Evolutionary conservation across 2,888 invertebrate genomes (phyloP).

Genomic region (Plagiodera versicolora): DNA sequence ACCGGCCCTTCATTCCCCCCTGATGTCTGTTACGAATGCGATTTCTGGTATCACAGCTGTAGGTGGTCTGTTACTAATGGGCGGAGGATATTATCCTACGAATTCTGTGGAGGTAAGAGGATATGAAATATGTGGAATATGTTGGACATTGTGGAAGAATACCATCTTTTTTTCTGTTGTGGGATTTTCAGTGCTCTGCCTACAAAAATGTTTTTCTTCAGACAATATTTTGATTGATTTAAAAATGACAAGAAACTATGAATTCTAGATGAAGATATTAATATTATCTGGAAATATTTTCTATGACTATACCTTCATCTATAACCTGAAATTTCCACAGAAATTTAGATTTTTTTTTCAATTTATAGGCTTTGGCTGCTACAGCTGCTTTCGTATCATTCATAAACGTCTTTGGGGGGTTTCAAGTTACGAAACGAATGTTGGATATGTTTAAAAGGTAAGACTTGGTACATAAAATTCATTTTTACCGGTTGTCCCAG

Average conservation of each 20-base stretch:
- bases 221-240: too few species aligned
- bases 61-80: conserved; percentile 86
- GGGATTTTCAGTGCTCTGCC: too few species aligned
- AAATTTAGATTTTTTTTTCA: too few species aligned
- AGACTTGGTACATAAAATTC: conserved; percentile 10
- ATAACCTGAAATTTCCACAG: too few species aligned
- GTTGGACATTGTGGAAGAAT: too few species aligned
- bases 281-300: too few species aligned
- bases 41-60: conserved; percentile 90
- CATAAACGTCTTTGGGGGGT: conserved; percentile 89
- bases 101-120: conserved; percentile 73
- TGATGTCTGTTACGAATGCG: conserved; percentile 93
- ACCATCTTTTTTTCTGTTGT: too few species aligned
- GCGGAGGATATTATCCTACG: conserved; percentile 74
- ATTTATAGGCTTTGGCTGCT: conserved; percentile 68
- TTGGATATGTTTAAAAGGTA: conserved; percentile 88
- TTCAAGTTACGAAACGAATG: conserved; percentile 88
- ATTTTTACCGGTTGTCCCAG: neutral
- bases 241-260: too few species aligned
- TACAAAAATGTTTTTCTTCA: too few species aligned
- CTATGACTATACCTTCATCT: too few species aligned
- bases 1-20: conserved; percentile 85
- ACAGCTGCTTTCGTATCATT: conserved; percentile 85
- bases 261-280: too few species aligned
- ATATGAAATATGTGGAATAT: too few species aligned